Base-by-base conservation (phyloP, 2,113 vertebrate genomes). In the Euleptes europaea region DNA sequence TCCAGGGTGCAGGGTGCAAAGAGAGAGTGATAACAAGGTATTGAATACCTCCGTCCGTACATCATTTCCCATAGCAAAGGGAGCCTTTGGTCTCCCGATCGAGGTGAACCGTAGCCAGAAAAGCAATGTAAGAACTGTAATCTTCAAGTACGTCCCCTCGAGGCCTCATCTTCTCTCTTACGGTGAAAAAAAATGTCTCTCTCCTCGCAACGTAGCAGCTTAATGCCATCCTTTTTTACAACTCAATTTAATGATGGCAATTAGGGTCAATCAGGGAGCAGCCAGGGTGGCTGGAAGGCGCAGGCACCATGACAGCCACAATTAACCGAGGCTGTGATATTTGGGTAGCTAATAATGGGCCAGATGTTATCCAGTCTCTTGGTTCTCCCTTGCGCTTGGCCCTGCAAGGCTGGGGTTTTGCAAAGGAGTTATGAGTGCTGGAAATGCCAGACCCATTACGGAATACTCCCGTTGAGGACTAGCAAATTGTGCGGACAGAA, bases 141-240 rank as follows among this genome's bases (percentile, higher is more conserved):
- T n/a, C 44, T 31, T 71, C 70, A 5, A 1, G 0, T 23, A 33
- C 65, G 84, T 79, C 60, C 60, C n/a, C 54, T 4, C 10, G 28
- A 31, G 89, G 82, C 33, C 60, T 21, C 74, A 33, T 81, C 89
- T 83, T 70, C 72, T 76, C 40, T 5, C 4, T 71, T 80, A 35
- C 28, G 69, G n/a, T n/a, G 38, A 63, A 69, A 67, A 84, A 63
- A 69, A 67, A 85, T 65, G 63, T 83, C 82, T 38, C 1, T 23
- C 54, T 84, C 84, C 63, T 82, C 83, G 77, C 42, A 80, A 88
- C 82, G 57, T 67, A 86, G 77, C n/a, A 47, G 71, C 72, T 63
- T 82, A 70, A 82, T 74, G 71, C 38, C 3, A 67, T 74, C 82
- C 83, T 80, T 88, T 91, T 93, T 89, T 90, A 92, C 70, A 87